These are phyloP conservation scores for Ryuthela nishihirai DNA, from an alignment of 2,888 invertebrate species.

Conservation along the genomic window DNA sequence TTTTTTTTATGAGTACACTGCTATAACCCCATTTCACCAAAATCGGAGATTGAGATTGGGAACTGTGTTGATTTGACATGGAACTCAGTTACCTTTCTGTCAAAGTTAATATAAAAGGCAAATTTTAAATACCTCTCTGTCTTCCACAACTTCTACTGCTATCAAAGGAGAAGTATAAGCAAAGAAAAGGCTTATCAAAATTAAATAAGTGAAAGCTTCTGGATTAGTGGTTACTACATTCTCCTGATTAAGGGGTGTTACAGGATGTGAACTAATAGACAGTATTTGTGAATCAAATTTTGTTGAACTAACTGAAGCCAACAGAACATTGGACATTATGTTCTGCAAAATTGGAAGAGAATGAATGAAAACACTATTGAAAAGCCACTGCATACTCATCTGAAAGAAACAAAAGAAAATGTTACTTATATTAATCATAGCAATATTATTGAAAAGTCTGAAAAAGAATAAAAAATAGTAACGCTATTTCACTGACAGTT, in stretches of 20 bases:
- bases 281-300: too few relatives aligned
- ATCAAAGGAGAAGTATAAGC: conserved; percentile 71
- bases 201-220: conserved; percentile 67
- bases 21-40: too few relatives aligned
- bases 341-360: conserved; percentile 71
- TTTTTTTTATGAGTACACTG: too few relatives aligned
- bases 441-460: too few relatives aligned
- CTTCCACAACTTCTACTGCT: conserved; percentile 75
- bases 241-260: background rate
- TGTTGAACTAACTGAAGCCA: background rate
- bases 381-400: background rate
- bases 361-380: conserved; percentile 73
- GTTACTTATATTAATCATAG: too few relatives aligned
- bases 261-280: background rate
- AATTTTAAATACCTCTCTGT: conserved; percentile 64
- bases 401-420: too few relatives aligned
- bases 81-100: too few relatives aligned
- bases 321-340: conserved; percentile 65
- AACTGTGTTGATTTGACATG: too few relatives aligned
- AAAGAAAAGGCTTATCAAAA: conserved; percentile 76
- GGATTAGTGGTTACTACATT: conserved; percentile 56
- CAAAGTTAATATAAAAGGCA: background rate
- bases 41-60: too few relatives aligned
- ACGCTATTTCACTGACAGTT: too few relatives aligned
- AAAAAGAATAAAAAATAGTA: too few relatives aligned